Conservation (phyloP, 2,888 invertebrate genomes). For the Onchidella celtica region DNA sequence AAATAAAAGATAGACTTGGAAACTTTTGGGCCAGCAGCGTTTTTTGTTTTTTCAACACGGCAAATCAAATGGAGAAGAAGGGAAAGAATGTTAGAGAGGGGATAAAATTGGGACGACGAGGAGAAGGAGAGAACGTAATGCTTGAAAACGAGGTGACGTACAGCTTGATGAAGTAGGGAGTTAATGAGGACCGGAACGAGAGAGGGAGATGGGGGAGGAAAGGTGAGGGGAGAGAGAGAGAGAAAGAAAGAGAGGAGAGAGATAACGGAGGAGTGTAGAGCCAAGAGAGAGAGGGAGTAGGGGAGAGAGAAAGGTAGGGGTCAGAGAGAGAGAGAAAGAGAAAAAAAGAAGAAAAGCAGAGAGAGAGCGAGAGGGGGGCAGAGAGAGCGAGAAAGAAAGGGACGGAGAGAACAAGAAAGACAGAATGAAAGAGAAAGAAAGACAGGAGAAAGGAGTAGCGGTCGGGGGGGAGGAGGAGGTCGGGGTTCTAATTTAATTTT, state of each 20-base stretch:
- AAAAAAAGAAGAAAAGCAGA: background rate
- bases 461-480: background rate
- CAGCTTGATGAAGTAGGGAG: no score
- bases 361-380: background rate
- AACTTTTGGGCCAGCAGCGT: no score
- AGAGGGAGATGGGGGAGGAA: background rate
- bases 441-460: background rate
- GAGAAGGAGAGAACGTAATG: no score
- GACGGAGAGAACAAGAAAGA: background rate
- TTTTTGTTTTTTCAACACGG: no score
- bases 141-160: no score
- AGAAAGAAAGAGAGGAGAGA: background rate
- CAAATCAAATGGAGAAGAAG: no score
- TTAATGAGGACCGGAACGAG: background rate
- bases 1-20: no score
- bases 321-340: background rate
- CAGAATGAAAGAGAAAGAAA: background rate
- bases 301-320: background rate
- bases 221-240: no score
- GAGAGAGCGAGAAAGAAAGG: background rate
- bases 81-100: no score
- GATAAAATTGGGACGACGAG: no score
- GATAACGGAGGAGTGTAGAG: background rate
- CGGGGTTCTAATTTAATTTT: background rate
- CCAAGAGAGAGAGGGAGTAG: background rate